Percentiles rank a stretch among this genome's conserved stretches.
phyloP scores from a whole-genome alignment of 2,888 invertebrate species.

The Drosophila mercatorum region DNA sequence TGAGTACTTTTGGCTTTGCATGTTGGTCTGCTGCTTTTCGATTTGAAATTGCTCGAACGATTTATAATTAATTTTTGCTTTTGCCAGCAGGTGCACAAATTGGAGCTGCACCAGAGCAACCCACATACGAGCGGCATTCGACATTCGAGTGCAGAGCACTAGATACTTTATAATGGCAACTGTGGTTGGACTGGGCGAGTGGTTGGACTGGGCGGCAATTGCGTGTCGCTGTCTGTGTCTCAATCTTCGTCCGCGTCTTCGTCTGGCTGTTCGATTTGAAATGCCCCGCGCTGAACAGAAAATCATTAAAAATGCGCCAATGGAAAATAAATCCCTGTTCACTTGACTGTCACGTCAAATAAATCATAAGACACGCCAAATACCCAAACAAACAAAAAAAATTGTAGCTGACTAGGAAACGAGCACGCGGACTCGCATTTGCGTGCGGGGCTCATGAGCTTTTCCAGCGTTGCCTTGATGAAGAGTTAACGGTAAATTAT shows the following conservation, averaged over 20 bases:
- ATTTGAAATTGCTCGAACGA: slow-evolving; percentile 46
- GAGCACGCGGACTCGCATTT: slow-evolving; percentile 44
- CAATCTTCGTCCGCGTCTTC: slow-evolving; percentile 35
- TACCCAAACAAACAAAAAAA: slow-evolving; percentile 35
- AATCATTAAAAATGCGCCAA: slow-evolving; percentile 75
- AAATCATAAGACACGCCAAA: slow-evolving; percentile 77
- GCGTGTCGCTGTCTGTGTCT: slow-evolving; percentile 46
- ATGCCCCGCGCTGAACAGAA: slow-evolving; percentile 51
- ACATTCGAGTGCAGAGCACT: slow-evolving; percentile 4
- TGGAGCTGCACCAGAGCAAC: slow-evolving; percentile 48
- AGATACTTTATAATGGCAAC: slow-evolving; percentile 3
- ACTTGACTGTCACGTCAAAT: slow-evolving; percentile 79
- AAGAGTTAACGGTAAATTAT: slow-evolving; percentile 77
- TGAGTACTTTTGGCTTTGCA: slow-evolving; percentile 8
- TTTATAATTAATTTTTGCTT: slow-evolving; percentile 72
- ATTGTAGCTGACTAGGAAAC: slow-evolving; percentile 34
- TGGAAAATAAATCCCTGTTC: slow-evolving; percentile 77
- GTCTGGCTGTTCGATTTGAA: slow-evolving; percentile 50
- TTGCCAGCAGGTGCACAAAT: slow-evolving; percentile 72
- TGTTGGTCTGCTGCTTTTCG: slow-evolving; percentile 37
- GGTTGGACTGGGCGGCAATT: slow-evolving; percentile 52
- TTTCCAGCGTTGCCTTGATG: slow-evolving; percentile 47
- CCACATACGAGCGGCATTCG: slow-evolving; percentile 38
- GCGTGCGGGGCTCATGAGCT: slow-evolving; percentile 32
- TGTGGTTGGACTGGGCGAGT: slow-evolving; percentile 6